phyloP scores from a whole-genome alignment of 2,888 invertebrate genomes.

The Glaucopsyche alexis region DNA sequence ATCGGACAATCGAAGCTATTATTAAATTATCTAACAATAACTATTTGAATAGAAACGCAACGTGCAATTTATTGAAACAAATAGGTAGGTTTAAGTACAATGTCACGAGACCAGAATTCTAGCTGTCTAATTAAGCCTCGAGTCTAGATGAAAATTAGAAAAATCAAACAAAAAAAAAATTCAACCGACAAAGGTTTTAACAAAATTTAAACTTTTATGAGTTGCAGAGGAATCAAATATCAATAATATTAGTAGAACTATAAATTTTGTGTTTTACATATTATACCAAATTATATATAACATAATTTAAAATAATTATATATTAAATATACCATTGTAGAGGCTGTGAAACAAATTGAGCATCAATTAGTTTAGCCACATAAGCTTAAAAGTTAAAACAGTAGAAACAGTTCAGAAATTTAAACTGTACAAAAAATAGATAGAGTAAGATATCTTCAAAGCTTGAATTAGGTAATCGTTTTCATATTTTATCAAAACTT shows the following conservation, averaged over 20 bases:
- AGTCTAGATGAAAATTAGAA: neutral
- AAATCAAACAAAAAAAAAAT: neutral
- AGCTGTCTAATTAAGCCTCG: neutral
- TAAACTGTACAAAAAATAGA: neutral
- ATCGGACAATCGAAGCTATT: constrained; percentile 18
- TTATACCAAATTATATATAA: too few relatives aligned
- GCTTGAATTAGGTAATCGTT: neutral
- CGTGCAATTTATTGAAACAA: neutral
- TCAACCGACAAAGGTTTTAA: too few relatives aligned
- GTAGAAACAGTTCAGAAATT: too few relatives aligned
- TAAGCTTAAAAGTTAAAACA: too few relatives aligned
- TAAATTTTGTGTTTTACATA: too few relatives aligned
- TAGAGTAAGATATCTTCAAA: neutral
- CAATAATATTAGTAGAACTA: too few relatives aligned
- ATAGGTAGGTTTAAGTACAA: neutral
- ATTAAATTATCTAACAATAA: constrained; percentile 20
- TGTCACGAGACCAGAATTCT: neutral
- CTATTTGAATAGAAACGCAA: neutral
- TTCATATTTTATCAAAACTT: neutral
- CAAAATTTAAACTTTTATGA: too few relatives aligned
- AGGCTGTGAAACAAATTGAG: too few relatives aligned
- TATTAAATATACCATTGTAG: too few relatives aligned
- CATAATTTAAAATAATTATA: too few relatives aligned
- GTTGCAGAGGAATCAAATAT: too few relatives aligned
- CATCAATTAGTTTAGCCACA: too few relatives aligned